Percentiles rank a stretch among this genome's conserved stretches.
Conservation (phyloP, 2,797 vertebrate genomes). For the Mycteria americana region DNA sequence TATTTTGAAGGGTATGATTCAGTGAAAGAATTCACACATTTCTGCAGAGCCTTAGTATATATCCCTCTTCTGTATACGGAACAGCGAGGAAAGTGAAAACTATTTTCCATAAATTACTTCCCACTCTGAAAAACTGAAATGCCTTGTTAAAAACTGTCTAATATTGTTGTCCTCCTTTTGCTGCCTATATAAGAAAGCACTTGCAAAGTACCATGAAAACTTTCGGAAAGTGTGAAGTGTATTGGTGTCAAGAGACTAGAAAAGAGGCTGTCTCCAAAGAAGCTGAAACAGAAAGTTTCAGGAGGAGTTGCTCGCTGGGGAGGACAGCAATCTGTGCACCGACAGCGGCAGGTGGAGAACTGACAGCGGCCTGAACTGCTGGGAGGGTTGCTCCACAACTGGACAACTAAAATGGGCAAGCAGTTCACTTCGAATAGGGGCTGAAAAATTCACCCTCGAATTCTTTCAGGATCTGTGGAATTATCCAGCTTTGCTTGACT, state of each 20-base stretch:
- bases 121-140: background rate
- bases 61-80: background rate
- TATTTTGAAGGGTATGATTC: background rate
- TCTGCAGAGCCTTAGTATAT: background rate
- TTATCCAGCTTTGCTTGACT: background rate
- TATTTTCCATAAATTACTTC: background rate
- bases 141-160: background rate
- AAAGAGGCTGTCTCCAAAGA: background rate
- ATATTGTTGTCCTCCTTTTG: background rate
- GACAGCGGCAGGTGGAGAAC: background rate
- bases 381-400: background rate
- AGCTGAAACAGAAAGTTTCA: background rate
- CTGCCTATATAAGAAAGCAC: background rate
- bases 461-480: background rate
- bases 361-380: background rate
- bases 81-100: background rate
- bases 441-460: background rate
- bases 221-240: background rate
- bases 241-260: background rate
- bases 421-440: background rate
- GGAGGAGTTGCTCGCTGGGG: background rate
- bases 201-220: background rate
- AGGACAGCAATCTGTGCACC: background rate
- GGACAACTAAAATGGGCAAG: background rate
- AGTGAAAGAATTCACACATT: background rate